These are phyloP conservation scores for Poeciliopsis turrubarensis DNA, from an alignment of 2,113 vertebrate species.

Conservation along the genomic window DNA sequence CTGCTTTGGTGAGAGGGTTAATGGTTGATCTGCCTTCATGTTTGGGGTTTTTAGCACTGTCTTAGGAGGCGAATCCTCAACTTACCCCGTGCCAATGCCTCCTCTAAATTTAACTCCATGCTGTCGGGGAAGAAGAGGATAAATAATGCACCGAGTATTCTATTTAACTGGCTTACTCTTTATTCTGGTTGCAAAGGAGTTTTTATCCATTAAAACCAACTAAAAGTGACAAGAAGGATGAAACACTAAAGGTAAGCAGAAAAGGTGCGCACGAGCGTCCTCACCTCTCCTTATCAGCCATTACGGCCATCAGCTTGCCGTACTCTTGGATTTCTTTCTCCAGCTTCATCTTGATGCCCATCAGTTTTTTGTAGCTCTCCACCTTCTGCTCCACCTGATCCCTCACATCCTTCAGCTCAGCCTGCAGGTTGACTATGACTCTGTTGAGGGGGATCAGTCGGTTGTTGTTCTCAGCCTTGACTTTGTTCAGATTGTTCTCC, in stretches of 20 bases:
- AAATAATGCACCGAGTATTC: slow-evolving; percentile 4
- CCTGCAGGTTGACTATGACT: slow-evolving; percentile 57
- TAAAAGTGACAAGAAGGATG: not conserved
- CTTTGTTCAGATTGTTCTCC: slow-evolving; percentile 64
- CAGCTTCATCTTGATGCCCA: slow-evolving; percentile 82
- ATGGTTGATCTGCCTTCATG: not conserved
- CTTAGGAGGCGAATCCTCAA: not conserved
- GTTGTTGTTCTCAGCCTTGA: slow-evolving; percentile 43
- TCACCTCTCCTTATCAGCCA: slow-evolving; percentile 37
- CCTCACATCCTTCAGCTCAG: slow-evolving; percentile 69
- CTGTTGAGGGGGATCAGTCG: slow-evolving; percentile 57
- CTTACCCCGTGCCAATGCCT: slow-evolving; percentile 69
- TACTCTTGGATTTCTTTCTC: slow-evolving; percentile 79
- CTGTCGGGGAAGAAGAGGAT: slow-evolving; percentile 69
- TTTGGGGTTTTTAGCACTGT: not conserved
- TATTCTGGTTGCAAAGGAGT: not conserved
- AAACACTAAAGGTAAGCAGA: not conserved
- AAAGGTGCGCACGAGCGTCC: not conserved
- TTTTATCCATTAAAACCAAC: not conserved
- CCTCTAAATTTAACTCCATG: slow-evolving; percentile 67
- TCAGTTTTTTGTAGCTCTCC: slow-evolving; percentile 73
- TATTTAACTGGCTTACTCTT: not conserved
- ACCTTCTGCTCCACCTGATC: slow-evolving; percentile 71
- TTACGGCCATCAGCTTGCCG: slow-evolving; percentile 62
- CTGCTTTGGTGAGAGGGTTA: not conserved